Percentiles rank a stretch among this genome's conserved stretches.
Evolutionary conservation across 2,113 vertebrate genomes (phyloP).

Genomic region (Mesembrinibis cayennensis): DNA sequence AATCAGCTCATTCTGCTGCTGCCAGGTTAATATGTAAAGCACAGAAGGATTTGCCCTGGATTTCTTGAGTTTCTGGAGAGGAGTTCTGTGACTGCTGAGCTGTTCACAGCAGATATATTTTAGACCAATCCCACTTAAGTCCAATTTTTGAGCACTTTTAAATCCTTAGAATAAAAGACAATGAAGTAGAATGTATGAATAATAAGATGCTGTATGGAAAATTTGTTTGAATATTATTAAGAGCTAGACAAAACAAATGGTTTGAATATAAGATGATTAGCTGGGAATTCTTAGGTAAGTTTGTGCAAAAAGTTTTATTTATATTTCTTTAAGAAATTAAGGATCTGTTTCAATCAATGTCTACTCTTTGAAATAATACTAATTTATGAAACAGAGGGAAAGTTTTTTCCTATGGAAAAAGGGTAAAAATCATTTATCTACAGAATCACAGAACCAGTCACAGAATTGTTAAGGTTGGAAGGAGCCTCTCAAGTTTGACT

Average conservation of each 20-base stretch:
- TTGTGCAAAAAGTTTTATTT: neutral
- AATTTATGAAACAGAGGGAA: neutral
- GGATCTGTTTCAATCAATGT: neutral
- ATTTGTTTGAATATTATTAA: neutral
- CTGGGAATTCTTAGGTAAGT: neutral
- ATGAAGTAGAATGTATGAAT: neutral
- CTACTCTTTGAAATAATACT: neutral
- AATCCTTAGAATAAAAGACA: neutral
- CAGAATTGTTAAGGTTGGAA: neutral
- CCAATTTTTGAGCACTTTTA: neutral
- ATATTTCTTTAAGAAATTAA: neutral
- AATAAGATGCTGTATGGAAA: neutral
- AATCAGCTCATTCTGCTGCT: neutral
- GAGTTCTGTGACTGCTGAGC: neutral
- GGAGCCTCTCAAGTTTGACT: neutral
- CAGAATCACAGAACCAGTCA: neutral
- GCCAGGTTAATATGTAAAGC: neutral
- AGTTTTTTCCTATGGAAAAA: neutral
- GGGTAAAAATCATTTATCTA: neutral
- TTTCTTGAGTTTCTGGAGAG: neutral
- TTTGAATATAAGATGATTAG: neutral
- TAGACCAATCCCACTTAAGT: neutral
- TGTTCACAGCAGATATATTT: neutral
- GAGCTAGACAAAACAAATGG: neutral
- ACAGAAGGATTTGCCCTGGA: neutral